These are phyloP conservation scores for Drosophila subpulchrella DNA, from an alignment of 1,140 invertebrate species.

Conservation along the genomic window DNA sequence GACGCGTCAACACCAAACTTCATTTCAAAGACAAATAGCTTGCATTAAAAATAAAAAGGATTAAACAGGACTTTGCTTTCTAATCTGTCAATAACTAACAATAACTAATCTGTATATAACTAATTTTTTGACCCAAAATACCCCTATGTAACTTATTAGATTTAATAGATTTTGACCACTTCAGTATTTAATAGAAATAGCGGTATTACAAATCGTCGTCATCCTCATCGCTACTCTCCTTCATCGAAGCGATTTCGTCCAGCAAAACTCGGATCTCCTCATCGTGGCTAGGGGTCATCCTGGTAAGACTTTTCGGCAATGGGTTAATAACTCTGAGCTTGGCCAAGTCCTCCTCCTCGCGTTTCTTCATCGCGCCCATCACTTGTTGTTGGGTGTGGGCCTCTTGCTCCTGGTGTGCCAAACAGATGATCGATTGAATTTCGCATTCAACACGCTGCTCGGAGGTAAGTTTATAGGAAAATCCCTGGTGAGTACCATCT, in stretches of 20 bases:
- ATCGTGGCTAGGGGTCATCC: background rate
- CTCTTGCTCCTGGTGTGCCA: conserved; percentile 50
- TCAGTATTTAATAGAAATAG: background rate
- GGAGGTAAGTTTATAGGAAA: background rate
- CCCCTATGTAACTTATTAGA: background rate
- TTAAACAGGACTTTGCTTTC: background rate
- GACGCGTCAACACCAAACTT: background rate
- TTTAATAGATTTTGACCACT: background rate
- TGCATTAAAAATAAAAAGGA: background rate
- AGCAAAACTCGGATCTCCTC: conserved; percentile 2
- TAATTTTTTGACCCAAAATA: no score
- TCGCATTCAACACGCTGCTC: background rate
- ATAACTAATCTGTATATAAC: no score
- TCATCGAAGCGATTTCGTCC: background rate
- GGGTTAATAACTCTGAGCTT: conserved; percentile 3
- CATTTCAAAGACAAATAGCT: background rate
- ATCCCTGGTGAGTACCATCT: background rate
- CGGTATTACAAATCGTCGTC: background rate
- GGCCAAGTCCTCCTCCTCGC: conserved; percentile 7
- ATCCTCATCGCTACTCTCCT: background rate
- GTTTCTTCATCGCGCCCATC: conserved; percentile 24
- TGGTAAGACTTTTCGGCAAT: background rate
- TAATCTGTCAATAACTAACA: no score
- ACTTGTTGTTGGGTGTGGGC: conserved; percentile 6
- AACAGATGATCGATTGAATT: conserved; percentile 26